Base-by-base conservation (phyloP, 2,888 invertebrate genomes). In the Ischnura elegans region DNA sequence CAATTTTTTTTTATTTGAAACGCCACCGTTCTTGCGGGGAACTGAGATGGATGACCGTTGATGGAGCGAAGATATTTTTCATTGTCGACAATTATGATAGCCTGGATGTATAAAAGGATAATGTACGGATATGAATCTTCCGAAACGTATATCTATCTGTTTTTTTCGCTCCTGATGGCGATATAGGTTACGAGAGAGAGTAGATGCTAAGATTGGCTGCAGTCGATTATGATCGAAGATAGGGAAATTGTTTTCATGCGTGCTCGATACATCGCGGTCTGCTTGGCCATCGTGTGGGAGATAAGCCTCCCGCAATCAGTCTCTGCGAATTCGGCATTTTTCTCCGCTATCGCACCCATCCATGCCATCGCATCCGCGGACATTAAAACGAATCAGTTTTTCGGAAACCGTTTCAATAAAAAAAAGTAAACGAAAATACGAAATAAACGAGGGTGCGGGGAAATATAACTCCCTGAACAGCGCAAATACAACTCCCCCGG, bases 21-120 rank as follows among this genome's bases (percentile, higher is more conserved):
- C 36, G 13, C 76, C 0, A 2, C 36, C 21, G 25, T n/a, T 19
- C n/a, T 25, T 61, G 29, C 76, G 13, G 29, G 61, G 36, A 16
- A 36, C 25, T 21, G 76, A 76, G 76, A 76, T 76, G 76, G 36
- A 76, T 76, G 76, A 76, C 76, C 36, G 13, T 25, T 76, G 76
- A 76, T 76, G 76, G 76, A 76, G 36, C 36, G 76, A 76, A 76
- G 76, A 76, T 76, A 76, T 76, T 76, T 36, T 76, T 76, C 36
- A 76, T 76, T 36, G 76, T 36, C 76, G 76, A 36, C 36, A 76
- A 76, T 76, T 36, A 76, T 76, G 36, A 76, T 36, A n/a, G 76
- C 16, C 36, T 76, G 5, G 19, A 51, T 51, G 51, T 13, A 76
- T 16, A 76, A 76, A 76, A 76, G n/a, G n/a, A n/a, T n/a, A n/a